Evolutionary conservation across 2,888 invertebrate species (phyloP), one percentile per base, ranked within the genome.

Genomic region (Abrostola triplasia): DNA sequence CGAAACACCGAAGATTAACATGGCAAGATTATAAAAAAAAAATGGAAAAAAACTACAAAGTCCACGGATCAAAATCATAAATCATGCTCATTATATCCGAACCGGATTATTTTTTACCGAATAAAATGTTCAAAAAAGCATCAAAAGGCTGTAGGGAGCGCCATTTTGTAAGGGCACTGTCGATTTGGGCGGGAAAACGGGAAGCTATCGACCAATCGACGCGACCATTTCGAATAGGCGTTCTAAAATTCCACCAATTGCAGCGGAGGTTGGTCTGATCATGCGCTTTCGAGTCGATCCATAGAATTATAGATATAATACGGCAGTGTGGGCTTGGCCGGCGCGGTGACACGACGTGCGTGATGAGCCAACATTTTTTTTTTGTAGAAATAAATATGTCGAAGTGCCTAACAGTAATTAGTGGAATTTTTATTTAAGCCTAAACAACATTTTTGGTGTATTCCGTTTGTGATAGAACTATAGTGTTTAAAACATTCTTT

Each of bases 61-160:
- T 64, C 76, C 88, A 87, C 88, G 89, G 91, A 91, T 92, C 92
- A 90, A 91, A 92, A 91, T 88, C 93, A 93, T 94, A 94, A 94
- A 94, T 94, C 94, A 94, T 93, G 90, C 92, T 93, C 94, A 94
- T 94, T 94, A 94, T 94, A 91, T 92, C 90, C 89, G 88, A 92
- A 94, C 94, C 90, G 92, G 94, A 93, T 94, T 94, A 94, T 94
- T 93, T 94, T 93, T 94, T 93, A 93, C 91, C 87, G 84, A 90
- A 92, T 84, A 92, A 94, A 93, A 93, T 91, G 92, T 88, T 92
- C 90, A 92, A 94, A 94, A 94, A 93, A 92, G 89, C 90, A 92
- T 92, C 92, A 91, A 92, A 92, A 92, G 90, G 91, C 91, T 92
- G 87, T 91, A 90, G 92, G 94, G 92, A 87, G 87, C 92, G 94